Percentiles rank a stretch among this genome's conserved stretches.
phyloP scores from a whole-genome alignment of 2,797 vertebrate genomes.

The Pipistrellus kuhlii region DNA sequence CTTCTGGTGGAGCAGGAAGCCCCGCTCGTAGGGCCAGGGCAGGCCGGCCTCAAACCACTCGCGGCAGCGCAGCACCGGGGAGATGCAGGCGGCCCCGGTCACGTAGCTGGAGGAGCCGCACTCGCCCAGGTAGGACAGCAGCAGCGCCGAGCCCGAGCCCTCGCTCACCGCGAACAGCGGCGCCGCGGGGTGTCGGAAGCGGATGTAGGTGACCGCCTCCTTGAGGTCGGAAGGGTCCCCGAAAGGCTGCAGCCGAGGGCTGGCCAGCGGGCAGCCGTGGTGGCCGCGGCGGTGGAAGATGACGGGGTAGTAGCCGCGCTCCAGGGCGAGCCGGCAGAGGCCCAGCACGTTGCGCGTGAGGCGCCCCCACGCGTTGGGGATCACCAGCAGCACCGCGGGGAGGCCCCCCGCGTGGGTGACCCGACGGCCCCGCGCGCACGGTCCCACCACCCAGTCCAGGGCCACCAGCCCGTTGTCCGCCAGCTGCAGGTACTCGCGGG shows the following conservation, averaged over 20 bases:
- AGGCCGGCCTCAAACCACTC: constrained; percentile 91
- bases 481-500: constrained; percentile 91
- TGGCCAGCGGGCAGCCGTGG: constrained; percentile 89
- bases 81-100: constrained; percentile 92
- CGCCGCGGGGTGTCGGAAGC: constrained; percentile 88
- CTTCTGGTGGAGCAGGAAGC: constrained; percentile 90
- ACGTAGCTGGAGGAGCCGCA: constrained; percentile 92
- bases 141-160: constrained; percentile 92
- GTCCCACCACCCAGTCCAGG: constrained; percentile 92
- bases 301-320: constrained; percentile 89
- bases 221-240: constrained; percentile 93
- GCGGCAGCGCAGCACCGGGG: constrained; percentile 91
- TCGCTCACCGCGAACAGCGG: constrained; percentile 91
- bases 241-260: constrained; percentile 90
- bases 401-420: constrained; percentile 76
- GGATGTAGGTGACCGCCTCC: constrained; percentile 91
- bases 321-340: constrained; percentile 88
- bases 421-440: constrained; percentile 76
- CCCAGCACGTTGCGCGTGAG: constrained; percentile 88
- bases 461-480: constrained; percentile 90
- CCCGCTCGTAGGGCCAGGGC: constrained; percentile 89
- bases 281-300: constrained; percentile 91
- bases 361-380: constrained; percentile 91
- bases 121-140: constrained; percentile 94
- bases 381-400: constrained; percentile 89